phyloP scores from a whole-genome alignment of 1,140 invertebrate genomes.

The Drosophila athabasca region DNA sequence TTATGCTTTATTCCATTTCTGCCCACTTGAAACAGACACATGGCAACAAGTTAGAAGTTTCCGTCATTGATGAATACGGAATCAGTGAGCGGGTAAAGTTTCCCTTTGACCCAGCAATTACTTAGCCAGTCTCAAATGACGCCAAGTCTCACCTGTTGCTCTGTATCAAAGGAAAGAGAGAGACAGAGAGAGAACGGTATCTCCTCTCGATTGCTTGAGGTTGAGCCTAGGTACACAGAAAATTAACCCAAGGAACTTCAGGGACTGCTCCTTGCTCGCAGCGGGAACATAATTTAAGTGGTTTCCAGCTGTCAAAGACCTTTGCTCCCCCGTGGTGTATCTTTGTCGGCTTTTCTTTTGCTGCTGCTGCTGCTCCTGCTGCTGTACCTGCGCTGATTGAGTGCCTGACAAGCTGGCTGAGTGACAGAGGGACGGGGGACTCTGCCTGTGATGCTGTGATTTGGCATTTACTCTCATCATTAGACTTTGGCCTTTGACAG shows the following conservation, averaged over 20 bases:
- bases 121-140: constrained; percentile 13
- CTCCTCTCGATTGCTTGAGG: constrained; percentile 70
- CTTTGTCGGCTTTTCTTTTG: constrained; percentile 32
- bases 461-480: constrained; percentile 55
- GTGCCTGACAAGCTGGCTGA: constrained; percentile 55
- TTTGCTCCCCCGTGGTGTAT: constrained; percentile 48
- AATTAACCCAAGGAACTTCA: constrained; percentile 65
- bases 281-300: constrained; percentile 79
- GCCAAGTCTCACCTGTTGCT: constrained; percentile 42
- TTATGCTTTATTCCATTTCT: constrained; percentile 10
- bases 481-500: constrained; percentile 63
- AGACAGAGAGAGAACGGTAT: neutral
- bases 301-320: constrained; percentile 77
- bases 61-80: constrained; percentile 8
- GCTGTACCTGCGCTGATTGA: constrained; percentile 59
- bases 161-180: constrained; percentile 23
- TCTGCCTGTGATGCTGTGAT: constrained; percentile 56
- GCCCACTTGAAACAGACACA: constrained; percentile 1
- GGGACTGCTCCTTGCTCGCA: constrained; percentile 40
- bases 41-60: constrained; percentile 21
- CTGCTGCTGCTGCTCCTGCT: neutral
- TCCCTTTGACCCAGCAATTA: constrained; percentile 23
- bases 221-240: constrained; percentile 48
- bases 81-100: constrained; percentile 7
- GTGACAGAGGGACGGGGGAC: neutral